phyloP scores from a whole-genome alignment of 2,113 vertebrate species.

The Macrotis lagotis region DNA sequence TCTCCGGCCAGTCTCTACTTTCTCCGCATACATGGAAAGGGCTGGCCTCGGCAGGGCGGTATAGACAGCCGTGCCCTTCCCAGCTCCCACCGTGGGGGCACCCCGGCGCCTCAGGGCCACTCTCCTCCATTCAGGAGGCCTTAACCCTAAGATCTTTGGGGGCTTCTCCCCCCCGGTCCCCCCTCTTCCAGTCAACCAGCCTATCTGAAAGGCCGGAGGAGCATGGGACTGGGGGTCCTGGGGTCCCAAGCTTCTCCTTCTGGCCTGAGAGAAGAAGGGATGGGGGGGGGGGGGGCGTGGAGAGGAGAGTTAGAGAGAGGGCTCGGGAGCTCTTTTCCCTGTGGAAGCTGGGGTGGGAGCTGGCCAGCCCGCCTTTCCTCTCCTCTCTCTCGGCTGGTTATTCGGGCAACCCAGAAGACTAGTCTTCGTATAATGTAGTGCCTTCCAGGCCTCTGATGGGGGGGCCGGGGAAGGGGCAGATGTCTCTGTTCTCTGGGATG shows the following conservation, averaged over 20 bases:
- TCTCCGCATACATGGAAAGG: background rate
- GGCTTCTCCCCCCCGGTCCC: background rate
- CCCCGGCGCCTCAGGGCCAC: background rate
- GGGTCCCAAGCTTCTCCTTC: background rate
- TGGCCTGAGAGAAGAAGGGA: background rate
- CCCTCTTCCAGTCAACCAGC: background rate
- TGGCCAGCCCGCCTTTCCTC: background rate
- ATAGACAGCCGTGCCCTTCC: no score
- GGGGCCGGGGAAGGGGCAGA: background rate
- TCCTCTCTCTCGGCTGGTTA: background rate
- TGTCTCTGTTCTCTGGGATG: background rate
- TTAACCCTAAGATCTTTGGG: background rate
- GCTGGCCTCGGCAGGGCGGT: background rate
- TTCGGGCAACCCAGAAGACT: background rate
- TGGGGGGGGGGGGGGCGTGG: background rate
- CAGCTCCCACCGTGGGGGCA: no score
- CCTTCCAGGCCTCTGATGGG: background rate
- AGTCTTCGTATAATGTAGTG: background rate
- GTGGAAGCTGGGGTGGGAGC: background rate
- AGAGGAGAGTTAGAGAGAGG: accelerated
- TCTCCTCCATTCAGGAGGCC: background rate
- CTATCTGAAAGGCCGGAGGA: background rate
- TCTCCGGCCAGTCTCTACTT: background rate
- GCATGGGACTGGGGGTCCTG: background rate
- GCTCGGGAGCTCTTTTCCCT: background rate